Evolutionary conservation across 2,113 vertebrate species (phyloP).

Genomic region (Callospermophilus lateralis): DNA sequence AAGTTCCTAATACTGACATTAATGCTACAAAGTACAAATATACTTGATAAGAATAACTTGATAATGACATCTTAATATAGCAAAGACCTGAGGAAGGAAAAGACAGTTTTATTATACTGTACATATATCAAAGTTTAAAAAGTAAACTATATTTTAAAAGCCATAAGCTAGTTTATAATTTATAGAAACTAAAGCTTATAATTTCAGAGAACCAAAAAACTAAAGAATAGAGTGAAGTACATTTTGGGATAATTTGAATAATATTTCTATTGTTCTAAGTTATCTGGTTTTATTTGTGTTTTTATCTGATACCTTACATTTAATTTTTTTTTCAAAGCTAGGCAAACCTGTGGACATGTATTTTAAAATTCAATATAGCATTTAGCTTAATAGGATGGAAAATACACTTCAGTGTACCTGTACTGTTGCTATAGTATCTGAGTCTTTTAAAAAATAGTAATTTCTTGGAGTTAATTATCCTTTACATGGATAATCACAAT

Average conservation of each 20-base stretch:
- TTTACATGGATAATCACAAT: slow-evolving; percentile 74
- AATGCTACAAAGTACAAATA: not conserved
- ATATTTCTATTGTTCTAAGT: slow-evolving; percentile 28
- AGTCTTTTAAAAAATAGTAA: slow-evolving; percentile 66
- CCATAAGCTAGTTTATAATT: not conserved
- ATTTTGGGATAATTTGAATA: not conserved
- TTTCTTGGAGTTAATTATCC: slow-evolving; percentile 74
- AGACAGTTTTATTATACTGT: not conserved
- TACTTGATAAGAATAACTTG: not conserved
- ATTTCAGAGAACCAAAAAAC: not conserved
- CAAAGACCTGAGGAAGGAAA: not conserved
- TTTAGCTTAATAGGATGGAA: slow-evolving; percentile 73
- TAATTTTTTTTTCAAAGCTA: slow-evolving; percentile 48
- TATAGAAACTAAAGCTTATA: not conserved
- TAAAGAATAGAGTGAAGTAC: not conserved
- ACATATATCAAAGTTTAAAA: not conserved
- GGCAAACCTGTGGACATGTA: not conserved
- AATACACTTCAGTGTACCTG: slow-evolving; percentile 67
- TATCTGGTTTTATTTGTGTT: not conserved
- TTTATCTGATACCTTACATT: slow-evolving; percentile 22
- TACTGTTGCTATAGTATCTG: slow-evolving; percentile 66
- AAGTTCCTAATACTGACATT: not conserved
- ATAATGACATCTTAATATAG: not conserved
- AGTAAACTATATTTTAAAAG: slow-evolving; percentile 35
- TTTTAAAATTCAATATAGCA: slow-evolving; percentile 78